Percentiles rank a stretch among this genome's conserved stretches.
These are phyloP conservation scores for Chlorodrepanis virens DNA, from an alignment of 2,113 vertebrate species.

Conservation along the genomic window DNA sequence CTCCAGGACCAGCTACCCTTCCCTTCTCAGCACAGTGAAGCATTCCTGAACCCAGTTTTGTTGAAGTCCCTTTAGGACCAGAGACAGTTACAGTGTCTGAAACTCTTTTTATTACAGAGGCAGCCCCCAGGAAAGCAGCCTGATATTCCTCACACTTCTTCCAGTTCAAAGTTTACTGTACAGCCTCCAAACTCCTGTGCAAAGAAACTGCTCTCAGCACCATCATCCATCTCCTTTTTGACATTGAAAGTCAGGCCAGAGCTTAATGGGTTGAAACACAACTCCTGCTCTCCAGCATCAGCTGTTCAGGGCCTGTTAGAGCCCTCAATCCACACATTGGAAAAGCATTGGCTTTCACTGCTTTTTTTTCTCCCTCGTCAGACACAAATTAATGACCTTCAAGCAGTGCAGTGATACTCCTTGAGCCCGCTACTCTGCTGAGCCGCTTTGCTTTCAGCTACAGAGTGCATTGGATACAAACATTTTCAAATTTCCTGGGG, in stretches of 20 bases:
- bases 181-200: not conserved
- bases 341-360: constrained; percentile 67
- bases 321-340: constrained; percentile 29
- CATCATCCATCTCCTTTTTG: constrained; percentile 60
- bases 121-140: not conserved
- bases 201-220: constrained; percentile 16
- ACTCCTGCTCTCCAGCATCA: constrained; percentile 55
- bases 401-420: constrained; percentile 53
- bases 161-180: not conserved
- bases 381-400: constrained; percentile 71
- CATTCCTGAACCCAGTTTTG: not conserved
- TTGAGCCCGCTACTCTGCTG: not conserved
- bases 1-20: not conserved
- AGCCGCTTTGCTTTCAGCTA: constrained; percentile 5
- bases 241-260: constrained; percentile 61
- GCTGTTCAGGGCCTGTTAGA: constrained; percentile 59
- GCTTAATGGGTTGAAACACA: constrained; percentile 65
- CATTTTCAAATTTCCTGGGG: constrained; percentile 10
- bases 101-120: not conserved
- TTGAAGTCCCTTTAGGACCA: not conserved
- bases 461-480: not conserved
- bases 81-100: not conserved
- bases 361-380: constrained; percentile 7
- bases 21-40: not conserved
- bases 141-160: not conserved